phyloP scores from a whole-genome alignment of 2,113 vertebrate species.

The Climacteris rufus region DNA sequence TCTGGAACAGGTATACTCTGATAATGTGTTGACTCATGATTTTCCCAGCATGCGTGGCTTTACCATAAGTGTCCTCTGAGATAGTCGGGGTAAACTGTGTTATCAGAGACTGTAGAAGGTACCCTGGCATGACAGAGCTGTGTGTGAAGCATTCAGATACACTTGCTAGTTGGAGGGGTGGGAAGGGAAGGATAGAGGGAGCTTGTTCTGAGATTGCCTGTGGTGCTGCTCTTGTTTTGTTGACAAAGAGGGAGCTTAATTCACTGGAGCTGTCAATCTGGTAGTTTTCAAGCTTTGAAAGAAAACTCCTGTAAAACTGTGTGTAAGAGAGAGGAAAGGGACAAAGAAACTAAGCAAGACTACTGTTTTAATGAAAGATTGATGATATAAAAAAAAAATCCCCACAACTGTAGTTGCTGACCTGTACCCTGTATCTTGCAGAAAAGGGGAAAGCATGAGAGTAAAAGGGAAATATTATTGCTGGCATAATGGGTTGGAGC shows the following conservation, averaged over 20 bases:
- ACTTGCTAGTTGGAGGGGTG: neutral
- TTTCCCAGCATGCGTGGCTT: neutral
- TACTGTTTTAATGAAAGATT: neutral
- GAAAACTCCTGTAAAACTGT: neutral
- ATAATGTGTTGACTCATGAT: neutral
- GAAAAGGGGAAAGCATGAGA: neutral
- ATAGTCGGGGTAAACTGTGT: neutral
- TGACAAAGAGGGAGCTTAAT: constrained; percentile 39
- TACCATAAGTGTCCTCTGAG: neutral
- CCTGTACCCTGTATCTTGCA: neutral
- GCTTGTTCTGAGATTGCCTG: constrained; percentile 31
- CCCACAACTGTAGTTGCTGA: neutral
- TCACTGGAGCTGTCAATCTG: constrained; percentile 35
- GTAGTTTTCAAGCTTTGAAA: constrained; percentile 5
- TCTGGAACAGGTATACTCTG: fast-evolving
- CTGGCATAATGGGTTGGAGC: neutral
- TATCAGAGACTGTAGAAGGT: neutral
- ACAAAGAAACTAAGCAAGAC: neutral
- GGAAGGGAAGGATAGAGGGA: neutral
- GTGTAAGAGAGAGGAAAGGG: neutral
- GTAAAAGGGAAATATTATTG: neutral
- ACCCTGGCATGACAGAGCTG: neutral
- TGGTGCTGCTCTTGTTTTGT: constrained; percentile 46
- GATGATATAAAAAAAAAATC: neutral
- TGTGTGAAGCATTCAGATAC: neutral